Base-by-base conservation (phyloP, 2,888 invertebrate genomes). In the Poecilus cupreus region DNA sequence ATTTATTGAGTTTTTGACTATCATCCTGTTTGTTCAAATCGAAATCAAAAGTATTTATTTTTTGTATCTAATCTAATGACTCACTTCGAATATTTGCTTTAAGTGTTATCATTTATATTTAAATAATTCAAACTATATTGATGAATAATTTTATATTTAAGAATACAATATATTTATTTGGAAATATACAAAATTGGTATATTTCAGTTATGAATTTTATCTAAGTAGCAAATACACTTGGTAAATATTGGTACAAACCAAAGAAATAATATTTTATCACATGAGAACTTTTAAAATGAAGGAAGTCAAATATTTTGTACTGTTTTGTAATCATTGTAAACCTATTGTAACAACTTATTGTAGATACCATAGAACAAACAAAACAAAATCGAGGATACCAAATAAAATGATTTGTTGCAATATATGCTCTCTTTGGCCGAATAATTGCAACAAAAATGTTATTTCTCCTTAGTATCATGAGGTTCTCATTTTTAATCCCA, bases 1-100 rank as follows among this genome's bases (percentile, higher is more conserved):
- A 26, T 16, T 32, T 68, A 37, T 68, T 64, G 32, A 6, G 20
- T 72, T 16, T 24, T 5, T 49, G 22, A 72, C 10, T 46, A 4
- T 60, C 26, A 26, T 26, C 60, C 60, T 60, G 57, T 60, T 54
- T 20, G 26, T n/a, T 11, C n/a, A 11, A 37, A 68, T 32, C 2
- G 13, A 24, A 32, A 13, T 72, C n/a, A 72, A 72, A 49, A 72
- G 18, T 43, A 39, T 70, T 70, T 70, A 24, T 72, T 72, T 72
- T 72, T 8, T 49, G 3, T 46, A 72, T 72, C 43, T 46, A 49
- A 72, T 72, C 43, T 60, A 24, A n/a, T 11, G 4, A 60, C 10
- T 70, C 37, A 37, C 32, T 68, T 39, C 16, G 5, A 64, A 16
- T 64, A 43, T 68, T 68, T 68, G 26, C 5, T 68, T 18, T 24